Evolutionary conservation across 64 coral and sea anemone species (phyloP).

Genomic region (Montipora foliosa): DNA sequence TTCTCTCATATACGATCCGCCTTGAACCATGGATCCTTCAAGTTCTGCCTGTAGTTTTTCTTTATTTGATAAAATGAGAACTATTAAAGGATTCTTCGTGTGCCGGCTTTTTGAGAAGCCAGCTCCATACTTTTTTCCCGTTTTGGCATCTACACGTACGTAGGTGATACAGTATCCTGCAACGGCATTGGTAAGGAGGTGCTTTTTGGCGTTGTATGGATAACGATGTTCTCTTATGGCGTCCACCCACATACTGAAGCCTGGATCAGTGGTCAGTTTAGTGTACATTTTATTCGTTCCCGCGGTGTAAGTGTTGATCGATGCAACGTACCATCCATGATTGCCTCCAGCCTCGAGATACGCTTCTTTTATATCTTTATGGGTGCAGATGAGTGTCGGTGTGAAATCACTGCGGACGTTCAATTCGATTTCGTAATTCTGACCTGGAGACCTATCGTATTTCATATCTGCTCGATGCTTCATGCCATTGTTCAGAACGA

Average conservation of each 20-base stretch:
- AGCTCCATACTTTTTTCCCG: not conserved
- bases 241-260: constrained; percentile 42
- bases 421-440: constrained; percentile 1
- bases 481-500: constrained; percentile 6
- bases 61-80: constrained; percentile 32
- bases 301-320: constrained; percentile 10
- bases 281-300: constrained; percentile 9
- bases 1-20: constrained; percentile 8
- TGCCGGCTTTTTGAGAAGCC: not conserved
- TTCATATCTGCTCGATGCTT: constrained; percentile 20
- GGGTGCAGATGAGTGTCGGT: constrained; percentile 6
- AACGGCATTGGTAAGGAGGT: constrained; percentile 36
- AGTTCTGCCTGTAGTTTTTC: constrained; percentile 19
- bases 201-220: constrained; percentile 28
- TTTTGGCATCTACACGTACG: constrained; percentile 9
- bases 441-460: not conserved
- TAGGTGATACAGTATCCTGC: constrained; percentile 30
- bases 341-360: constrained; percentile 25
- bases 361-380: constrained; percentile 4
- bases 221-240: not conserved
- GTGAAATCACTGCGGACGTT: not conserved
- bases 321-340: constrained; percentile 37
- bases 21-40: constrained; percentile 20
- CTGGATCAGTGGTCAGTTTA: constrained; percentile 34
- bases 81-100: constrained; percentile 1